phyloP scores from a whole-genome alignment of 2,888 invertebrate species.

The Amphipyra berbera region DNA sequence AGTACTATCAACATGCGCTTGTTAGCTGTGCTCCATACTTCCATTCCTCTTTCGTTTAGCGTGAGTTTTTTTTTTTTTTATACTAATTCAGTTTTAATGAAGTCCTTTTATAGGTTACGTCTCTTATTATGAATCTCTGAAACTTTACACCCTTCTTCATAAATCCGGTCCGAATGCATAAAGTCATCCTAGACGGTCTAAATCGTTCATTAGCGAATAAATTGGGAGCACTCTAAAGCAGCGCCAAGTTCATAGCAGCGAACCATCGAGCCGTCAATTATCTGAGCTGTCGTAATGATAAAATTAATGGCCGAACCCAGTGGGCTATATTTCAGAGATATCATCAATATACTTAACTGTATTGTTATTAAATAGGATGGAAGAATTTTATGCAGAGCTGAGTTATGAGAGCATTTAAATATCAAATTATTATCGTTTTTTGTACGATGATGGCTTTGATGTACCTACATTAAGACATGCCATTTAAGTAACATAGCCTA shows the following conservation, averaged over 20 bases:
- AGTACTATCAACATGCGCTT: too few relatives aligned
- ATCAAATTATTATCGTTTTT: not conserved
- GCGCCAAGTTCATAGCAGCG: slow-evolving; percentile 40
- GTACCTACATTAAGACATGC: not conserved
- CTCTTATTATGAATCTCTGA: not conserved
- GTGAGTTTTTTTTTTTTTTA: too few relatives aligned
- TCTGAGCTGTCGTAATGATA: slow-evolving; percentile 39
- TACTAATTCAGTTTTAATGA: not conserved
- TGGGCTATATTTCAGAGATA: slow-evolving; percentile 21
- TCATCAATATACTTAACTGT: slow-evolving; percentile 30
- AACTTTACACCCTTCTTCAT: slow-evolving; percentile 16
- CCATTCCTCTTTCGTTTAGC: too few relatives aligned
- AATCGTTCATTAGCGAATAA: slow-evolving; percentile 45
- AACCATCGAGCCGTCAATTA: slow-evolving; percentile 49
- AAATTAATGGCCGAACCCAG: slow-evolving; percentile 38
- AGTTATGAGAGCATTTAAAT: slow-evolving; percentile 8
- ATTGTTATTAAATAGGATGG: slow-evolving; percentile 33
- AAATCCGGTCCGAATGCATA: slow-evolving; percentile 16
- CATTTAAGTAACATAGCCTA: not conserved
- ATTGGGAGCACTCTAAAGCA: slow-evolving; percentile 32
- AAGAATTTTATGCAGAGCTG: slow-evolving; percentile 18
- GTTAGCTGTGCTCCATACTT: too few relatives aligned
- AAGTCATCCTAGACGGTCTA: slow-evolving; percentile 13
- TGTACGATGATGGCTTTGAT: not conserved
- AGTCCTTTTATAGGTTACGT: not conserved